A percentile compares a stretch with the other conserved stretches of the same genome.
phyloP scores from a whole-genome alignment of 2,888 invertebrate genomes.

The Prosopocoilus inquinatus region DNA sequence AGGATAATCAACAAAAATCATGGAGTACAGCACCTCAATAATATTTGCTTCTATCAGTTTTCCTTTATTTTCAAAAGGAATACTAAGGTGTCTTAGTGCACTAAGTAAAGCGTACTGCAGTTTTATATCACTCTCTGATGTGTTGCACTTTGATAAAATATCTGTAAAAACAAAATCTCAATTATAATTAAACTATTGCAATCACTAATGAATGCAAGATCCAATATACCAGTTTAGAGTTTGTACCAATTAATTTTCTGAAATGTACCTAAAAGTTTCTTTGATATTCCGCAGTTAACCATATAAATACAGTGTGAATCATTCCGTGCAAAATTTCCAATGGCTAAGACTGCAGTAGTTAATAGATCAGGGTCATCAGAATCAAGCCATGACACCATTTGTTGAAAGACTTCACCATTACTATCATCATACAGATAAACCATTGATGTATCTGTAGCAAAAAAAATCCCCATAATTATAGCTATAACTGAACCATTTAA shows the following conservation, averaged over 20 bases:
- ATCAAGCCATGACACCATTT: slow-evolving; percentile 76
- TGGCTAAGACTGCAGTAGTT: slow-evolving; percentile 79
- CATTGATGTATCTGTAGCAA: slow-evolving; percentile 78
- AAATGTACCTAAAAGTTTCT: slow-evolving; percentile 62
- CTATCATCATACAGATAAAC: slow-evolving; percentile 75
- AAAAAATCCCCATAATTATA: slow-evolving; percentile 2
- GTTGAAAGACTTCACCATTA: slow-evolving; percentile 67
- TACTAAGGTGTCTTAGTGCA: slow-evolving; percentile 74
- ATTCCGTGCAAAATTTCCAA: slow-evolving; percentile 87
- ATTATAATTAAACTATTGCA: too few species aligned
- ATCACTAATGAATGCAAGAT: neutral
- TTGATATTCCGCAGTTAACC: slow-evolving; percentile 75
- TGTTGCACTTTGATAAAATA: slow-evolving; percentile 57
- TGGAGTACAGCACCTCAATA: slow-evolving; percentile 69
- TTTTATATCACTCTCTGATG: slow-evolving; percentile 60
- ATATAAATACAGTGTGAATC: slow-evolving; percentile 82
- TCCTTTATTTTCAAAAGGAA: slow-evolving; percentile 73
- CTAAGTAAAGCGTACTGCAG: slow-evolving; percentile 73
- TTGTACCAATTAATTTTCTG: neutral
- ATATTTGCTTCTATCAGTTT: slow-evolving; percentile 71
- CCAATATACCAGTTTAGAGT: neutral
- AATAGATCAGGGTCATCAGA: slow-evolving; percentile 71
- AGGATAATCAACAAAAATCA: slow-evolving; percentile 64
- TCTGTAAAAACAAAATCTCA: slow-evolving; percentile 33
- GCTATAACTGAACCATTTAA: neutral